Base-by-base conservation (phyloP, 2,888 invertebrate genomes). In the Drosophila leonis region DNA sequence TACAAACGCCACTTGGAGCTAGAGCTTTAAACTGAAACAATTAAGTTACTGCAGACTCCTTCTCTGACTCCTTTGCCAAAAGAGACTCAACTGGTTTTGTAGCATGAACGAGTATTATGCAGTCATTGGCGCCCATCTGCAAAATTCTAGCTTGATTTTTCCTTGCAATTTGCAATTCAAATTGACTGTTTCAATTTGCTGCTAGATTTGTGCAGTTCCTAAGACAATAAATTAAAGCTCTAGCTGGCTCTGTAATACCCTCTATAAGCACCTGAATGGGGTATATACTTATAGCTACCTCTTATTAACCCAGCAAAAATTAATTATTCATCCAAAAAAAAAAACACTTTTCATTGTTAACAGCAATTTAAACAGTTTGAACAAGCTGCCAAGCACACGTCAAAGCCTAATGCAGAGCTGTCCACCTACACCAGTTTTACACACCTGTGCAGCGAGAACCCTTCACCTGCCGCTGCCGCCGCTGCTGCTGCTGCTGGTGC, bases 321-420 rank as follows among this genome's bases (percentile, higher is more conserved):
- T 5, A n/a, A 48, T 29, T n/a, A 48, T n/a, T 10, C 29, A 48
- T 5, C 24, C 24, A 10, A 29, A 27, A 44, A 44, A 7, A 24
- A n/a, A n/a, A n/a, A n/a, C n/a, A n/a, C n/a, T n/a, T n/a, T n/a
- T 31, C 49, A 49, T 49, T 33, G 29, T 49, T 18, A 49, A 49
- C 13, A 49, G 51, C 81, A 78, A 62, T 81, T 83, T 76, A 70
- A 73, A 65, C 31, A 72, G 71, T 75, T 70, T 76, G 79, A 66
- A 69, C 54, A 55, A 51, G 51, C 51, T 35, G 51, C 35, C 35
- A 35, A 20, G 33, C 51, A 51, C 51, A 51, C 51, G 51, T 33
- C 51, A 33, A 51, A 31, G 31, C 48, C 18, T 49, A 31, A 31
- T 31, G 48, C 54, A 54, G 39, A 54, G 39, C 54, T 54, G 54